Base-by-base conservation (phyloP, 2,113 vertebrate genomes). In the Phalacrocorax brasilianus region DNA sequence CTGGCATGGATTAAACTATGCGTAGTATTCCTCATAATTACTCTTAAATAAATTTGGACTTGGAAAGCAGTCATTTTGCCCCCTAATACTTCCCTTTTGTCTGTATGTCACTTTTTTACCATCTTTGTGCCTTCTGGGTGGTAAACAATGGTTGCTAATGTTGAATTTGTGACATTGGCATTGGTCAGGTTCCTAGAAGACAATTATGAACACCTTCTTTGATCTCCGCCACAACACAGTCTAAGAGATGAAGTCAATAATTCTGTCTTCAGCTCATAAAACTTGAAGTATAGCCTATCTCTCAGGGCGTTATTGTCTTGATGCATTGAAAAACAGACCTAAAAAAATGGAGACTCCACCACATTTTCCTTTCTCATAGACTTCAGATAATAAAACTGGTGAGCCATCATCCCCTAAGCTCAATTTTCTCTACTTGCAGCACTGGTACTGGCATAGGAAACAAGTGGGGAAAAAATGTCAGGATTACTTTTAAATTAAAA, bases 191-290 rank as follows among this genome's bases (percentile, higher is more conserved):
- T 93, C 78, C 59, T 95, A 83, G 88, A 88, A 91, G 58, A 83
- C 32, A 79, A 73, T 71, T 74, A 38, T 4, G 15, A 63, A 73
- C 85, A 96, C 90, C 85, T 94, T 75, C 84, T 96, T 94, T 95
- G 93, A 94, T 89, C 49, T 91, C 33, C 67, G 79, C 58, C 81
- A 86, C 47, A 93, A 4, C 58, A 17, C 50, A 77, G 50, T n/a
- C 82, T 79, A 50, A 90, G 88, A 95, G 90, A 82, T 55, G 38
- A 76, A 93, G 85, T 72, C 85, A 94, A 38, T 94, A 90, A 94
- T 88, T 90, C 95, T 93, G 81, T 96, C 91, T 83, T 85, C 93
- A 91, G 90, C 72, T 95, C 93, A 67, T 94, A 96, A 95, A 95
- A 32, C 75, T 95, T 93, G 85, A 96, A 91, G 78, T 45, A 89